phyloP scores from a whole-genome alignment of 2,888 invertebrate genomes.

The Lissocephala sabroskyi region DNA sequence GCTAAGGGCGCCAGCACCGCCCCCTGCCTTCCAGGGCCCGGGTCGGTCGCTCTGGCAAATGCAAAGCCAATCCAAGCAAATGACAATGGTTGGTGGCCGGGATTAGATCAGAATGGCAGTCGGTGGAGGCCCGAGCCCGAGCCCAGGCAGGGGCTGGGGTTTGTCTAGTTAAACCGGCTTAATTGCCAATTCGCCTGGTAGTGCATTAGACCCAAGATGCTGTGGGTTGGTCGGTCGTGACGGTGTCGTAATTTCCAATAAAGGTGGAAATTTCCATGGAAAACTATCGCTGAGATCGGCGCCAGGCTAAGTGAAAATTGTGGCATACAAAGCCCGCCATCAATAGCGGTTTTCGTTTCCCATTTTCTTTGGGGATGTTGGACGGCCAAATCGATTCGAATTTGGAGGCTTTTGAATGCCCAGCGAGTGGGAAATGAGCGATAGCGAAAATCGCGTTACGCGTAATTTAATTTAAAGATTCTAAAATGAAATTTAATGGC shows the following conservation, averaged over 20 bases:
- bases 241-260: no score
- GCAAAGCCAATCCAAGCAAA: conserved; percentile 39
- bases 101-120: conserved; percentile 24
- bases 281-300: no score
- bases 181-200: conserved; percentile 13
- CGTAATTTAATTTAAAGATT: conserved; percentile 57
- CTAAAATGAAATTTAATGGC: conserved; percentile 16
- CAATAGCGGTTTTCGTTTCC: no score
- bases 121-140: neutral
- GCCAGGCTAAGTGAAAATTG: no score
- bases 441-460: conserved; percentile 54
- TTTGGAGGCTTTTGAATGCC: neutral
- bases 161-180: conserved; percentile 11
- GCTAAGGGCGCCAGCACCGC: conserved; percentile 20
- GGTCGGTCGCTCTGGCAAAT: neutral
- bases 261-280: no score
- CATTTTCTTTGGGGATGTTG: no score
- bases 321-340: no score
- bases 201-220: conserved; percentile 1
- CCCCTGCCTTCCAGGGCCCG: neutral
- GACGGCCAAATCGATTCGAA: no score
- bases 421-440: conserved; percentile 49
- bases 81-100: conserved; percentile 30
- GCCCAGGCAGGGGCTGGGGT: neutral
- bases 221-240: no score